phyloP scores from a whole-genome alignment of 1,140 invertebrate species.

The Drosophila sturtevanti region DNA sequence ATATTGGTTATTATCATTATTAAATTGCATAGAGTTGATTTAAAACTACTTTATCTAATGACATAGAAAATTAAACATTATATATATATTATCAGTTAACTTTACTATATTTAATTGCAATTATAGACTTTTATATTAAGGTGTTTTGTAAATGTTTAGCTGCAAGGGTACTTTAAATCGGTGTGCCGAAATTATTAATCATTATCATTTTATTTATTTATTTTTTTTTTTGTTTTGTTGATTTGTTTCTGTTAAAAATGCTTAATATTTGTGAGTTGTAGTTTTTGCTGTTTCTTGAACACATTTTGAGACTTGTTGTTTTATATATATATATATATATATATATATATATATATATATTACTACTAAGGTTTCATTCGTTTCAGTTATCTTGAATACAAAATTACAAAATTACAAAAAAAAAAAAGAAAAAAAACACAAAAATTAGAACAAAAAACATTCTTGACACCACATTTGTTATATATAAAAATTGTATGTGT shows the following conservation, averaged over 20 bases:
- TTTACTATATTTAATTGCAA: not conserved
- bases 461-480: not conserved
- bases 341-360: too few species aligned
- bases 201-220: too few species aligned
- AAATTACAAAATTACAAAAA: slow-evolving; percentile 36
- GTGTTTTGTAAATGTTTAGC: too few species aligned
- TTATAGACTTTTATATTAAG: too few species aligned
- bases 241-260: slow-evolving; percentile 6
- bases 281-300: slow-evolving; percentile 34
- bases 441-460: not conserved
- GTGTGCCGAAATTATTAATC: not conserved
- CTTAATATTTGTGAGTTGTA: not conserved
- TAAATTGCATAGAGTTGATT: too few species aligned
- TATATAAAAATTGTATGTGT: slow-evolving; percentile 20
- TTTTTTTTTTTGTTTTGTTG: slow-evolving; percentile 9
- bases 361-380: slow-evolving; percentile 35
- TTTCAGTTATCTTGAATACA: slow-evolving; percentile 34
- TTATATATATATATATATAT: slow-evolving; percentile 10
- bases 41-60: too few species aligned
- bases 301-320: slow-evolving; percentile 50
- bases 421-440: slow-evolving; percentile 44
- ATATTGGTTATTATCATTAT: too few species aligned
- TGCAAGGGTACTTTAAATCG: not conserved
- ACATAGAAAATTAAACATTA: too few species aligned
- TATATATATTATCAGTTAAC: not conserved